Evolutionary conservation across 2,888 invertebrate genomes (phyloP), one percentile per base, ranked within the genome.

Genomic region (Aspidiotus rigidus): DNA sequence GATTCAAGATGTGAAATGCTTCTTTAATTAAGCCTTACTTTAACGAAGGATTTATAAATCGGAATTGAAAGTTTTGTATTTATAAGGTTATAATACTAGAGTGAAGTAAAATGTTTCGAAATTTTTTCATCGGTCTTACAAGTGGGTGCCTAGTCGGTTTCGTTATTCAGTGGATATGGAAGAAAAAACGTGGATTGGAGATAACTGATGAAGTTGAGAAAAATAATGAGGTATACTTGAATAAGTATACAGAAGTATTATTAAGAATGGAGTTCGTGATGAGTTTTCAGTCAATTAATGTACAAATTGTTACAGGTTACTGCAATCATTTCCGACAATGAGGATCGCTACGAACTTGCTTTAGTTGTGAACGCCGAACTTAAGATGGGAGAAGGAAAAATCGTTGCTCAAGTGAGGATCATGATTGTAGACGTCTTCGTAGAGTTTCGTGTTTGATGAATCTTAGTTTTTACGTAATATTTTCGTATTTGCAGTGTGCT

Each of bases 361-460:
- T 79, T 96, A 73, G 89, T 93, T 3, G 89, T 95, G 7, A 81
- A 95, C 74, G 90, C 86, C 76, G 96, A 96, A 75, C 80, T 96
- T 6, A 91, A 90, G 78, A 96, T 96, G 96, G 88, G 91, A 13
- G 94, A 94, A 81, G 93, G 96, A 1, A 96, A 96, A 81, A 87
- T 92, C 55, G 95, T 92, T 6, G 90, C 95, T 0, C 95, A 95
- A 41, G 72, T 72, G 44, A 67, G n/a, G 11, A 49, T 2, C 49
- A 53, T 16, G 28, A 57, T 16, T 57, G 57, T 57, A 5, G 10
- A 17, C 13, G 3, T 5, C 28, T 28, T 11, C 6, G 28, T 11
- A 2, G 15, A 16, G 2, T 49, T 49, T 49, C 49, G 49, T 41
- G 42, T 5, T 59, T n/a, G 13, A 17, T 63, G 13, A 54, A 16